These are phyloP conservation scores for Paralvinella palmiformis DNA, from an alignment of 1,140 invertebrate genomes.

Conservation along the genomic window DNA sequence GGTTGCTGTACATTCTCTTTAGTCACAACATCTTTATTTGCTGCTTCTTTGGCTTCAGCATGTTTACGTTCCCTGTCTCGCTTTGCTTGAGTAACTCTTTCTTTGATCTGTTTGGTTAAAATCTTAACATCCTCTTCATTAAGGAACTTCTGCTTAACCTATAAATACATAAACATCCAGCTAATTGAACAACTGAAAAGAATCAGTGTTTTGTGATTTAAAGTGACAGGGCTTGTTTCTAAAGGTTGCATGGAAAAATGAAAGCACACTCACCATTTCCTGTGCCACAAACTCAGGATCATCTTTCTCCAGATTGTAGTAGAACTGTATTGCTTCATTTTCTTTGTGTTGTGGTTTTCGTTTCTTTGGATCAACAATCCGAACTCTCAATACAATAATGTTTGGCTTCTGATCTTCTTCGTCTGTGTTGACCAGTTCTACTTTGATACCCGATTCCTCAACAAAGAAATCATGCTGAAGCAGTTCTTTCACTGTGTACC, in stretches of 20 bases:
- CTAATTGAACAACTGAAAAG: too few species aligned
- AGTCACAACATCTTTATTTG: constrained; percentile 23
- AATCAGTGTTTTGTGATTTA: too few species aligned
- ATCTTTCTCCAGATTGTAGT: constrained; percentile 89
- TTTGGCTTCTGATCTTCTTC: constrained; percentile 47
- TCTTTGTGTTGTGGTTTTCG: constrained; percentile 91
- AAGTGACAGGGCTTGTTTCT: too few species aligned
- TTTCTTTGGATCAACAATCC: constrained; percentile 96
- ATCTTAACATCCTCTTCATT: constrained; percentile 67
- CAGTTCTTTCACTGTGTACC: constrained; percentile 89
- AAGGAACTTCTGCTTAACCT: constrained; percentile 46
- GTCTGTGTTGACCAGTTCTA: constrained; percentile 80
- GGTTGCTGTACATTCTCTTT: constrained; percentile 18
- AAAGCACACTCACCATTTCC: constrained; percentile 71
- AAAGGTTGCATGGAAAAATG: too few species aligned
- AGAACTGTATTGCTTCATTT: constrained; percentile 99
- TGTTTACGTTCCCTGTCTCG: constrained; percentile 56
- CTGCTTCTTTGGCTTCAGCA: constrained; percentile 43
- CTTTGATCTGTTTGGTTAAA: constrained; percentile 80
- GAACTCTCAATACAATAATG: constrained; percentile 72
- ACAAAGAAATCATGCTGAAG: constrained; percentile 96
- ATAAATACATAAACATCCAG: background rate
- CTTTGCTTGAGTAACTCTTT: constrained; percentile 59
- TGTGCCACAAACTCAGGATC: constrained; percentile 90
- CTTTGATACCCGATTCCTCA: constrained; percentile 87